phyloP scores from a whole-genome alignment of 2,797 vertebrate species.

The Avahi laniger region DNA sequence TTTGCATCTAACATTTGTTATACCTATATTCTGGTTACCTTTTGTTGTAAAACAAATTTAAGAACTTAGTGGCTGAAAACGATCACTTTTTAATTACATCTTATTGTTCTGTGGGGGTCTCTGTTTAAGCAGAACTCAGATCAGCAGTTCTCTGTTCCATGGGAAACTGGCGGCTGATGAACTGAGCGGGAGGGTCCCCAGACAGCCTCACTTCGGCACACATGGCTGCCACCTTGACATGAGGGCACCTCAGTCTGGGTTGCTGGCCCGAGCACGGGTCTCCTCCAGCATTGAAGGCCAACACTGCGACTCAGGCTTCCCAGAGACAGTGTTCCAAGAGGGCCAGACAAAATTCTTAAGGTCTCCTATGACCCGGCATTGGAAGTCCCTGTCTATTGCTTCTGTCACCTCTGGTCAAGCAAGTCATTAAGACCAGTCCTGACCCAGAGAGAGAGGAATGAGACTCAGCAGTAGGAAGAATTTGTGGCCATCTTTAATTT shows the following conservation, averaged over 20 bases:
- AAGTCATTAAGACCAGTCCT: neutral
- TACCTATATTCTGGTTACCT: neutral
- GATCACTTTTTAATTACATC: neutral
- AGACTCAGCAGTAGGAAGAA: neutral
- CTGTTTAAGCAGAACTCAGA: neutral
- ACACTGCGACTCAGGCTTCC: neutral
- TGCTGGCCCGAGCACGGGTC: accelerated
- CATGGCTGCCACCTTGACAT: neutral
- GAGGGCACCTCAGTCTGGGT: neutral
- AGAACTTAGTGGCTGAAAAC: neutral
- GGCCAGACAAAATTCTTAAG: neutral
- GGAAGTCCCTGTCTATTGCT: neutral
- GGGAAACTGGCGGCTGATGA: neutral
- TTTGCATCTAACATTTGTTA: neutral
- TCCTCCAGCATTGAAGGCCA: neutral
- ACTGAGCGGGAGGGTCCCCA: too few relatives aligned
- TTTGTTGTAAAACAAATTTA: neutral
- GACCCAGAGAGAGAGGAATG: neutral
- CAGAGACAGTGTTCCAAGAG: neutral
- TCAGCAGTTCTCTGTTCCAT: neutral
- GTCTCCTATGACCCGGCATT: neutral
- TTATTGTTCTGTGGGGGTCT: neutral
- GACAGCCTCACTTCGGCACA: neutral
- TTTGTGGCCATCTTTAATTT: neutral
- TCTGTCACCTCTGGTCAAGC: neutral